Conservation (phyloP, 2,888 invertebrate species). For the Lycocerus yunnanus region DNA sequence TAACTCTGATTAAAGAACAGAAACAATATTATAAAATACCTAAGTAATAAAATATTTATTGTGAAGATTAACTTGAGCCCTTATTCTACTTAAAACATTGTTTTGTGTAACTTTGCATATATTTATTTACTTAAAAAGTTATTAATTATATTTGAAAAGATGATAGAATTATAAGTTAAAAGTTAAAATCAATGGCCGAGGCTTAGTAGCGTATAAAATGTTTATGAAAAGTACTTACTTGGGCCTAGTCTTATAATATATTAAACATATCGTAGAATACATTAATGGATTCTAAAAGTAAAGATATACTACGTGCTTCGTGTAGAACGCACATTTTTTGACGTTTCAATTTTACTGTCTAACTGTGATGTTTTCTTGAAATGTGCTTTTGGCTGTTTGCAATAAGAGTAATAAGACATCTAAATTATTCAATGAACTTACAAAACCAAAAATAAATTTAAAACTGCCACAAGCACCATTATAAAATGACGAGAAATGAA, state of each 20-base stretch:
- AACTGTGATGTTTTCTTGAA: slow-evolving; percentile 52
- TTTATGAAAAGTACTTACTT: slow-evolving; percentile 46
- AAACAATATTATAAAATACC: background rate
- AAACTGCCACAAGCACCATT: slow-evolving; percentile 19
- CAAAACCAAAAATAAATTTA: background rate
- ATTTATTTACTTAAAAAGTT: slow-evolving; percentile 25
- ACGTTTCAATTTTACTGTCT: slow-evolving; percentile 51
- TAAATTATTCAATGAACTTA: slow-evolving; percentile 1
- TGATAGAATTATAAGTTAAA: slow-evolving; percentile 1
- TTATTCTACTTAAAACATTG: slow-evolving; percentile 13
- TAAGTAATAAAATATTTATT: background rate
- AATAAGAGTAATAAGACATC: slow-evolving; percentile 1
- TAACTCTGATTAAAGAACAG: background rate
- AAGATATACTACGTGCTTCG: slow-evolving; percentile 35
- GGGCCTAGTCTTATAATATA: slow-evolving; percentile 46
- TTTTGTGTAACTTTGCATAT: slow-evolving; percentile 23
- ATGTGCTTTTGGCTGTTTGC: slow-evolving; percentile 23
- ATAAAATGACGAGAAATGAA: slow-evolving; percentile 35
- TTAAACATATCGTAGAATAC: slow-evolving; percentile 41
- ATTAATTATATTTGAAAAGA: slow-evolving; percentile 5
- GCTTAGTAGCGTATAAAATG: slow-evolving; percentile 46
- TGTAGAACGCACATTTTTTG: slow-evolving; percentile 39
- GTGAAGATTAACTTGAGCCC: slow-evolving; percentile 21
- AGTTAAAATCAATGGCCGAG: slow-evolving; percentile 46
- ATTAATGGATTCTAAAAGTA: slow-evolving; percentile 31